Conservation (phyloP, 2,888 invertebrate species). For the Smittia aterrima region DNA sequence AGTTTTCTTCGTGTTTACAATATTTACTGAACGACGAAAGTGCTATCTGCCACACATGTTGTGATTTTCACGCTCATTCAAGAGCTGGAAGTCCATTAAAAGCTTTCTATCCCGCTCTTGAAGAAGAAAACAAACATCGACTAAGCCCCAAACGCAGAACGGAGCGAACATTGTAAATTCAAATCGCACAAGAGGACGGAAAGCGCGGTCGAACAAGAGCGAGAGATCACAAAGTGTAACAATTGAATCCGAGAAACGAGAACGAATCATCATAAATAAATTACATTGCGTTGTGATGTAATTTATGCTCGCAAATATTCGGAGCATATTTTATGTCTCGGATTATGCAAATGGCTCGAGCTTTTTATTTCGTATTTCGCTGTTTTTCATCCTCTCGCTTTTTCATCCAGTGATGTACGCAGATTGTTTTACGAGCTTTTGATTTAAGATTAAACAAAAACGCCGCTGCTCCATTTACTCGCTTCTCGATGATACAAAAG, state of each 20-base stretch:
- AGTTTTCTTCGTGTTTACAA: neutral
- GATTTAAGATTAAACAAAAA: neutral
- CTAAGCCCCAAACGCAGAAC: too few relatives aligned
- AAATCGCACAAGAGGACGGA: too few relatives aligned
- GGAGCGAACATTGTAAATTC: too few relatives aligned
- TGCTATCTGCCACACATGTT: too few relatives aligned
- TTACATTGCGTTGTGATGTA: neutral
- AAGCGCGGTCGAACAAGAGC: neutral
- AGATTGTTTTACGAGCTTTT: neutral
- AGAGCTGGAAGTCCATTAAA: too few relatives aligned
- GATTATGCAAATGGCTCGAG: neutral
- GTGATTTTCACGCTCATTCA: too few relatives aligned
- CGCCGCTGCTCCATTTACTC: neutral
- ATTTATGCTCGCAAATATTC: slow-evolving; percentile 2
- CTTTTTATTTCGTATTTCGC: neutral
- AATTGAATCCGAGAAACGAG: neutral
- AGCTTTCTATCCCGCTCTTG: too few relatives aligned
- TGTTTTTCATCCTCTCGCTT: neutral
- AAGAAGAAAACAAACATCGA: too few relatives aligned
- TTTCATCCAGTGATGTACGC: neutral
- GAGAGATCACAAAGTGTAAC: neutral
- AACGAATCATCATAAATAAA: neutral
- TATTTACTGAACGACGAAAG: neutral
- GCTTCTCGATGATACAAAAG: too few relatives aligned
- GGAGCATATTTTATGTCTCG: neutral